Percentiles rank a stretch among this genome's conserved stretches.
These are phyloP conservation scores for Pterois miles DNA, from an alignment of 2,797 vertebrate genomes.

Conservation along the genomic window DNA sequence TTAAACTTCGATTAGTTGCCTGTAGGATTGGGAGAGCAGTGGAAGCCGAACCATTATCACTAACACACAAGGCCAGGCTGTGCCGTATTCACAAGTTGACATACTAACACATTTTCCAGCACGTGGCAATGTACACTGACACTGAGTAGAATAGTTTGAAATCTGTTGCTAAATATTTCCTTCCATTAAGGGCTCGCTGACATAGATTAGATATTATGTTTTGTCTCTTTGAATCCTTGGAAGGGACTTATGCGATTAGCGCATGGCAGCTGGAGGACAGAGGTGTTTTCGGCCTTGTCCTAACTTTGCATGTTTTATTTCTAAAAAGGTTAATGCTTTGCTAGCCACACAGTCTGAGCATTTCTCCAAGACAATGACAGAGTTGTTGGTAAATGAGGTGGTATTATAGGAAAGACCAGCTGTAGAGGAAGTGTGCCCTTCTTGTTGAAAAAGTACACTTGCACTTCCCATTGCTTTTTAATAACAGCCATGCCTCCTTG, in stretches of 20 bases:
- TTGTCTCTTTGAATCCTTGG: constrained; percentile 42
- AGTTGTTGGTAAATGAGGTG: constrained; percentile 13
- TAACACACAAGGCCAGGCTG: background rate
- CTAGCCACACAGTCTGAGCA: background rate
- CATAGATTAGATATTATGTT: constrained; percentile 43
- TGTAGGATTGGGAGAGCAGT: background rate
- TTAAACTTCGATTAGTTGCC: too few relatives aligned
- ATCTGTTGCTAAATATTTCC: constrained; percentile 13
- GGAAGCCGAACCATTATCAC: background rate
- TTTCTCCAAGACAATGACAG: background rate
- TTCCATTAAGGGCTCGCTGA: constrained; percentile 26
- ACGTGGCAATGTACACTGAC: background rate
- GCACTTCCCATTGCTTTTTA: constrained; percentile 21
- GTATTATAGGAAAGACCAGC: constrained; percentile 25
- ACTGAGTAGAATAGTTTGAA: background rate
- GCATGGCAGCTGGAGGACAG: background rate
- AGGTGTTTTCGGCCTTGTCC: constrained; percentile 14
- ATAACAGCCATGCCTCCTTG: constrained; percentile 48
- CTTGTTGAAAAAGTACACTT: background rate
- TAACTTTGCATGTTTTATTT: background rate
- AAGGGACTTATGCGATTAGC: constrained; percentile 4
- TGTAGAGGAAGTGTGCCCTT: constrained; percentile 40
- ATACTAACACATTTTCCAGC: background rate
- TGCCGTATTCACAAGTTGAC: background rate
- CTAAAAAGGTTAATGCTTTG: background rate